These are phyloP conservation scores for Oryctolagus cuniculus DNA, from an alignment of 2,113 vertebrate species.

Conservation along the genomic window DNA sequence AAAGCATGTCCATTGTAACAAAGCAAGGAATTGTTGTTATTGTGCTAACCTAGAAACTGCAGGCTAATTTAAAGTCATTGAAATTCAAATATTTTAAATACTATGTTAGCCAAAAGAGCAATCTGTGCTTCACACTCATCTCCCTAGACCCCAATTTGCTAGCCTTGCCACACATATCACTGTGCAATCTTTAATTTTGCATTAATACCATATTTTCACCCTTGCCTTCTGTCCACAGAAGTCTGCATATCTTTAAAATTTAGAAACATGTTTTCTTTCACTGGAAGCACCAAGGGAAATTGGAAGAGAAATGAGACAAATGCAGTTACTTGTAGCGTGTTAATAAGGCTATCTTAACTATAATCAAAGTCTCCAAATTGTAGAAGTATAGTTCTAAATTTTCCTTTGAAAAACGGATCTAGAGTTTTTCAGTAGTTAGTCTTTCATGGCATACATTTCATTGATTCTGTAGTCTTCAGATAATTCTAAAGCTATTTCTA, in stretches of 20 bases:
- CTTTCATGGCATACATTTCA: background rate
- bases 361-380: background rate
- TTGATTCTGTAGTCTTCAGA: background rate
- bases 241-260: background rate
- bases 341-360: background rate
- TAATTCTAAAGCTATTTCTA: background rate
- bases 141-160: background rate
- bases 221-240: background rate
- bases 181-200: background rate
- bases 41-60: background rate
- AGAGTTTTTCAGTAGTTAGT: background rate
- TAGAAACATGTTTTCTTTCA: background rate
- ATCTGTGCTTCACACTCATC: background rate
- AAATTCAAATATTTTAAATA: background rate
- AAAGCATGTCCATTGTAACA: background rate
- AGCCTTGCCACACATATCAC: background rate
- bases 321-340: background rate
- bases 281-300: background rate
- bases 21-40: background rate
- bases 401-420: background rate
- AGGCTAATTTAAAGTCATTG: background rate
- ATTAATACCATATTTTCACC: background rate
- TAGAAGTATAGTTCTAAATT: background rate
- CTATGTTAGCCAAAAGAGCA: background rate
- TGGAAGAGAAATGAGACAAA: background rate